Percentiles rank a stretch among this genome's conserved stretches.
Conservation (phyloP, 30 jellyfish, hydroid and myxozoan genomes). For the Aurelia sp. region DNA sequence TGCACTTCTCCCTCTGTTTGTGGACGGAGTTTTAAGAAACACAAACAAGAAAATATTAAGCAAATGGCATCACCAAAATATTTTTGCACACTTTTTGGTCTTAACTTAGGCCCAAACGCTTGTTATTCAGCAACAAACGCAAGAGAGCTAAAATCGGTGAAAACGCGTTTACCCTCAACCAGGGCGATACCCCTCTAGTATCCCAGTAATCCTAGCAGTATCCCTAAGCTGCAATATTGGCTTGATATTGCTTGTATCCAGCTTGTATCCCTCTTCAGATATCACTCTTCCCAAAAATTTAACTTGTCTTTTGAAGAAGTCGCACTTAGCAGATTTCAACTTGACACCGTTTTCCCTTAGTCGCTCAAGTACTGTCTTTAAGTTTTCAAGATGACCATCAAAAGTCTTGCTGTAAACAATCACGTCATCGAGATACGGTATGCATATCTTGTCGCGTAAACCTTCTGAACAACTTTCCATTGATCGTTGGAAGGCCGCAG, state of each 20-base stretch:
- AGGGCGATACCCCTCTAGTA: too few species aligned
- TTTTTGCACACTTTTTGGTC: too few species aligned
- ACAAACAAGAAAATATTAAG: too few species aligned
- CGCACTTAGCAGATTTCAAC: conserved; percentile 29
- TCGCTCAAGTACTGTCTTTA: conserved; percentile 9
- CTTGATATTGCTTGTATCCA: conserved; percentile 18
- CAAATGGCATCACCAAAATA: too few species aligned
- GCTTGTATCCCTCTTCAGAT: conserved; percentile 12
- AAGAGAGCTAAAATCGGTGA: too few species aligned
- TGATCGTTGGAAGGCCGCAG: conserved; percentile 63
- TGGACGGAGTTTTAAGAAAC: too few species aligned
- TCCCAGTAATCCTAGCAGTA: conserved; percentile 34
- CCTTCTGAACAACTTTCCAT: conserved; percentile 38
- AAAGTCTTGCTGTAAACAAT: conserved; percentile 31
- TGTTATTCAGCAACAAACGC: too few species aligned
- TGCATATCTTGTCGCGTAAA: conserved; percentile 47
- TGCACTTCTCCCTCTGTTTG: too few species aligned
- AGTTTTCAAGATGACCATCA: conserved; percentile 36
- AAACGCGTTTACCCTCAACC: too few species aligned
- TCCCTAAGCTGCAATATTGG: conserved; percentile 13
- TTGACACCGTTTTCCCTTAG: conserved; percentile 28
- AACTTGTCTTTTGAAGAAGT: conserved; percentile 39
- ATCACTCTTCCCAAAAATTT: conserved; percentile 24
- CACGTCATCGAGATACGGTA: conserved; percentile 54
- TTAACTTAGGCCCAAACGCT: too few species aligned